Conservation (phyloP, 2,888 invertebrate genomes). For the Athrips mouffetella region DNA sequence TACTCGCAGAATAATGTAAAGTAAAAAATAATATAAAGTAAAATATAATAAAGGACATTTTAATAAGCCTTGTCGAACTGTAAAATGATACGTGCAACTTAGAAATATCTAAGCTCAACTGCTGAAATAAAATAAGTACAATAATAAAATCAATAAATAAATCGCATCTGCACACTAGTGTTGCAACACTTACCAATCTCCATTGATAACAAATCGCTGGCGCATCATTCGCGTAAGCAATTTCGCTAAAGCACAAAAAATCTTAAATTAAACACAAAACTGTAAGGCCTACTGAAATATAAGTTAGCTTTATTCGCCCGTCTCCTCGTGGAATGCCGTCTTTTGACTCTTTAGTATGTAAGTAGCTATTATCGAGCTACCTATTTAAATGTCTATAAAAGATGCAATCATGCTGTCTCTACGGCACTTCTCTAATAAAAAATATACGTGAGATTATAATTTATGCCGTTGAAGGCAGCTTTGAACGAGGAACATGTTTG, state of each 20-base stretch:
- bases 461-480: constrained; percentile 36
- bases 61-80: too few relatives aligned
- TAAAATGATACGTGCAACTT: too few relatives aligned
- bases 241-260: constrained; percentile 1
- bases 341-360: background rate
- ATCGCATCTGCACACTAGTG: too few relatives aligned
- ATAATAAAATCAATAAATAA: too few relatives aligned
- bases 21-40: too few relatives aligned
- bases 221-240: constrained; percentile 3
- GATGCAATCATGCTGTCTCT: constrained; percentile 38
- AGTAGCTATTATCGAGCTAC: constrained; percentile 32
- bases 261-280: background rate
- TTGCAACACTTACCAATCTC: too few relatives aligned
- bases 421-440: constrained; percentile 28
- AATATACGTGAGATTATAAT: constrained; percentile 33
- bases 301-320: background rate
- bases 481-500: constrained; percentile 14
- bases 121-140: background rate
- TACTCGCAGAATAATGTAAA: too few relatives aligned
- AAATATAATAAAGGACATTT: too few relatives aligned
- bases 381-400: constrained; percentile 40
- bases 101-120: background rate
- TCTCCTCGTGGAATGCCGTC: background rate
- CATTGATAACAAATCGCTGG: too few relatives aligned
- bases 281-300: background rate